Percentiles rank a stretch among this genome's conserved stretches.
Conservation (phyloP, 2,797 vertebrate genomes). For the Spinibarbus caldwelli region DNA sequence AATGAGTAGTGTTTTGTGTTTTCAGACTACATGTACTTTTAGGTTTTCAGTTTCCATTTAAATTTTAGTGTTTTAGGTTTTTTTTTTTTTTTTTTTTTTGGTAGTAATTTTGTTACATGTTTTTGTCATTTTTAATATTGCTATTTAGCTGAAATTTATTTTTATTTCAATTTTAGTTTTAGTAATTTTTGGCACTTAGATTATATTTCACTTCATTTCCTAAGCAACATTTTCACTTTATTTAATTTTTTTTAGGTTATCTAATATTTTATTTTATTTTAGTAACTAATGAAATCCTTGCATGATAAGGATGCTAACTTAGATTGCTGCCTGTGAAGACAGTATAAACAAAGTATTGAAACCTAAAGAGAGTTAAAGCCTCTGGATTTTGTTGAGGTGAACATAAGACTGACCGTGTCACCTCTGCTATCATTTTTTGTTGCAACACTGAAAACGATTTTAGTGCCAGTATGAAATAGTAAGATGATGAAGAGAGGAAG, state of each 20-base stretch:
- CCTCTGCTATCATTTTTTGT: background rate
- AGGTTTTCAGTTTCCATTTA: background rate
- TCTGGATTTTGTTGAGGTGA: conserved; percentile 3
- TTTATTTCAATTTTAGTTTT: too few species aligned
- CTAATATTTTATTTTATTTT: background rate
- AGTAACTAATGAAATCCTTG: background rate
- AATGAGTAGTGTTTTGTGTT: background rate
- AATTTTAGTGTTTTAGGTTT: background rate
- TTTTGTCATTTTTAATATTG: background rate
- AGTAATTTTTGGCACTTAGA: too few species aligned
- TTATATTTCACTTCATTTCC: too few species aligned
- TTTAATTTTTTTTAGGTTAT: background rate
- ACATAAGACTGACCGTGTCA: background rate
- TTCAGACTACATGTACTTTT: background rate
- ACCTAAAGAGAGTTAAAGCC: background rate
- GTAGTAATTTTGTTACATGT: background rate
- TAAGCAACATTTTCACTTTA: background rate
- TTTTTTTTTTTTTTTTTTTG: background rate
- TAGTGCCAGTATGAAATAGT: background rate
- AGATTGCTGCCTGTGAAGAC: background rate
- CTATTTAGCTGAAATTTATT: too few species aligned
- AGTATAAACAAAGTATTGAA: background rate
- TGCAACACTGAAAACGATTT: background rate
- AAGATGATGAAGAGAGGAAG: conserved; percentile 1
- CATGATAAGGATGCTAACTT: background rate